Base-by-base conservation (phyloP, 2,888 invertebrate species). In the Eupsilia transversa region DNA sequence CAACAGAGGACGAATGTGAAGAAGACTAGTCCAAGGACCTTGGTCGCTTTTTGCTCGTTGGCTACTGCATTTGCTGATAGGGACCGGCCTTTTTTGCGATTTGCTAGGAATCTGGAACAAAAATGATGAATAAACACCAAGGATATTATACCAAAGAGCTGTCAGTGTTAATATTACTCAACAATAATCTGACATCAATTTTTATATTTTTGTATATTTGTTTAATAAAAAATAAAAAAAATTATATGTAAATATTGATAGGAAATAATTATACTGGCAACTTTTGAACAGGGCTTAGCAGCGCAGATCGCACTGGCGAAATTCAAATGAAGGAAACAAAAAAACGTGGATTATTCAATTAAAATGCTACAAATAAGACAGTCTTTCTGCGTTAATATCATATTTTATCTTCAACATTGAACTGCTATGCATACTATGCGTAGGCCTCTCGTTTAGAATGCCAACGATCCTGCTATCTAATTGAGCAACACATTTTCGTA, bases 21-120 rank as follows among this genome's bases (percentile, higher is more conserved):
- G 96, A 99, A 99, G 0, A 99, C 99, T 59, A 99, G 95, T 0
- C 99, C 99, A 10, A 99, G 96, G 1, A 98, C 99, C 95, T 99
- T 99, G 72, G 99, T 99, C 2, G 99, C 99, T 92, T 99, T 99
- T 93, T 99, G 99, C 93, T 99, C 99, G 46, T 98, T 98, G n/a
- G 98, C 98, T 3, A 98, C 98, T 0, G 98, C 98, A 90, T 98
- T 98, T 17, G 98, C 98, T 2, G 98, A 97, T 81, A 98, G 92
- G 4, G 97, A 97, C 86, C 97, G 97, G 23, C 97, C 97, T 90
- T 98, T 98, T 86, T 97, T 97, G 80, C 98, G 97, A 80, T 97
- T 97, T 54, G 98, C 97, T 54, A 98, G 93, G 89, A 98, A 97
- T 89, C 98, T 98, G 96, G 20, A 82, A 94, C 76, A 87, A 87